Conservation (phyloP, 2,113 vertebrate species). For the Ranitomeya variabilis region DNA sequence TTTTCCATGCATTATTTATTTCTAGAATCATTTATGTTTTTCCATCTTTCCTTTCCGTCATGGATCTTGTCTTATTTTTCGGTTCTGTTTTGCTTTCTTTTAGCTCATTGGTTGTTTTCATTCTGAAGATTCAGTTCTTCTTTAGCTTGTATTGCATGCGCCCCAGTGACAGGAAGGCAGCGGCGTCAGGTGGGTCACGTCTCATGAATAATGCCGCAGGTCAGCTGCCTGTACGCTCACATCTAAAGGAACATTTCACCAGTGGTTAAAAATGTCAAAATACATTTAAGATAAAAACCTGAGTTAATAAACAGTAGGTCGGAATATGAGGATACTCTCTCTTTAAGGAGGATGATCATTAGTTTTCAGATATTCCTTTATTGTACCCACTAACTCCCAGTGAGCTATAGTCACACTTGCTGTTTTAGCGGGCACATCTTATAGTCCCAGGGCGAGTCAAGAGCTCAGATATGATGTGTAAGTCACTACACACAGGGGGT, state of each 20-base stretch:
- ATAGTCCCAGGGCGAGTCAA: too few relatives aligned
- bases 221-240: background rate
- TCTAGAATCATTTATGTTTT: conserved; percentile 61
- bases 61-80: conserved; percentile 63
- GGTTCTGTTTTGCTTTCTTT: conserved; percentile 80
- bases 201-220: conserved; percentile 29
- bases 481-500: too few relatives aligned
- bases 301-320: background rate
- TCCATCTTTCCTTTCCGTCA: conserved; percentile 71
- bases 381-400: too few relatives aligned
- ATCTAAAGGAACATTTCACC: background rate
- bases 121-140: conserved; percentile 71
- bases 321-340: too few relatives aligned
- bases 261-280: too few relatives aligned
- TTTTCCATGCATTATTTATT: background rate
- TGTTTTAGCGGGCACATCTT: too few relatives aligned
- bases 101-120: conserved; percentile 83
- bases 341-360: too few relatives aligned
- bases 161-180: conserved; percentile 71
- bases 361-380: too few relatives aligned
- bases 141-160: conserved; percentile 69
- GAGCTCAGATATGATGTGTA: too few relatives aligned
- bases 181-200: conserved; percentile 75
- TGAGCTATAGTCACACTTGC: too few relatives aligned
- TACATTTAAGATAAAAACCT: too few relatives aligned